These are phyloP conservation scores for Martes martes DNA, from an alignment of 2,113 vertebrate genomes.

Conservation along the genomic window DNA sequence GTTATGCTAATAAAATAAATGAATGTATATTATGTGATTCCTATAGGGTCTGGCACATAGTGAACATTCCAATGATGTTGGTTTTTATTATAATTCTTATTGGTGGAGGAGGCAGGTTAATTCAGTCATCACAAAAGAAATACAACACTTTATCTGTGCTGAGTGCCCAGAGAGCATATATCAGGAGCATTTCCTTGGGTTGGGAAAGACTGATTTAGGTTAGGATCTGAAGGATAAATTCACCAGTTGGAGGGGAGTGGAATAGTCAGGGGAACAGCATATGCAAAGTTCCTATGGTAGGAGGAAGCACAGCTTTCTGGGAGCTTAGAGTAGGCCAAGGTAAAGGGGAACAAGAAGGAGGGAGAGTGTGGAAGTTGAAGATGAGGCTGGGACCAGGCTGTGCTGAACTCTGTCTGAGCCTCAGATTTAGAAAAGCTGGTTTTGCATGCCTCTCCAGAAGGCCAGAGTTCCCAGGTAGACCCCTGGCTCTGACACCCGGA, in stretches of 20 bases:
- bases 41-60: not conserved
- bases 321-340: not conserved
- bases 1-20: not conserved
- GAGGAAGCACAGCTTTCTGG: not conserved
- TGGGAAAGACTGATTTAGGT: not conserved
- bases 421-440: not conserved
- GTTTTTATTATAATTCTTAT: slow-evolving; percentile 8
- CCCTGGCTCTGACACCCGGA: not conserved
- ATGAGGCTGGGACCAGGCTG: not conserved
- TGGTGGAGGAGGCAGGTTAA: not conserved
- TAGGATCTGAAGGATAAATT: not conserved
- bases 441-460: not conserved
- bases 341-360: not conserved
- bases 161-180: not conserved
- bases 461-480: not conserved
- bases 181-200: not conserved
- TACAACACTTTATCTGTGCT: not conserved
- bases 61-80: not conserved
- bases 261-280: not conserved
- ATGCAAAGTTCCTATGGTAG: not conserved
- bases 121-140: not conserved
- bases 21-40: not conserved
- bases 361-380: not conserved
- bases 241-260: not conserved
- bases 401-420: not conserved